Base-by-base conservation (phyloP, 2,797 vertebrate genomes). In the Pristis pectinata region DNA sequence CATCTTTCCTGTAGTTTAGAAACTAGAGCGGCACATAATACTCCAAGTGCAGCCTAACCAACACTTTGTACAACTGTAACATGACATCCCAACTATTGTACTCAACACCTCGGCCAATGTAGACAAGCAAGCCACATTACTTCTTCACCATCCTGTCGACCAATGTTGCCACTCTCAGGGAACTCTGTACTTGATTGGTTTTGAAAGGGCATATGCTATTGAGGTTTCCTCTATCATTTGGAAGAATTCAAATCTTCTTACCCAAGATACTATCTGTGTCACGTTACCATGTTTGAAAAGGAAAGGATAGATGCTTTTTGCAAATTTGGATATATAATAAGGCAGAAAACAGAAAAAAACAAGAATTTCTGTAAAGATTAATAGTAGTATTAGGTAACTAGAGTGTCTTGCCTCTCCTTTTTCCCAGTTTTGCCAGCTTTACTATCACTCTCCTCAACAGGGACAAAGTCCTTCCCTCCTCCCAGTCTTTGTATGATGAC, bases 401-500 rank as follows among this genome's bases (percentile, higher is more conserved):
- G 1, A 94, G 27, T 37, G 9, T 44, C 95, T 95, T 96, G 99
- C 99, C 98, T 98, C 96, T 98, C 98, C 94, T 97, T 98, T 93
- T 97, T 98, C 94, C 95, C 95, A n/a, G 96, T 95, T 74, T 72
- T 97, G 64, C 95, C 95, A 44, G 97, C 95, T 59, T 96, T 96
- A 0, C 95, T 95, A 2, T 91, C 59, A 0, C 95, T 95, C 5
- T 98, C 98, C 0, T 98, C 97, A 95, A 98, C 98, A 44, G 97
- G 97, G 0, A 96, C 97, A 94, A 97, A 98, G 95, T 98, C 98
- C 94, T 98, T 49, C 95, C 95, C 96, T 98, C 98, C 83, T 98
- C 98, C 98, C 98, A 98, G 96, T 99, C 98, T 92, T 97, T 98
- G 95, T 97, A 98, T 1, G 98, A 98, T 10, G 98, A 97, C 94